Evolutionary conservation across 2,113 vertebrate genomes (phyloP).

Genomic region (Gnathonemus echidnorhynchus): DNA sequence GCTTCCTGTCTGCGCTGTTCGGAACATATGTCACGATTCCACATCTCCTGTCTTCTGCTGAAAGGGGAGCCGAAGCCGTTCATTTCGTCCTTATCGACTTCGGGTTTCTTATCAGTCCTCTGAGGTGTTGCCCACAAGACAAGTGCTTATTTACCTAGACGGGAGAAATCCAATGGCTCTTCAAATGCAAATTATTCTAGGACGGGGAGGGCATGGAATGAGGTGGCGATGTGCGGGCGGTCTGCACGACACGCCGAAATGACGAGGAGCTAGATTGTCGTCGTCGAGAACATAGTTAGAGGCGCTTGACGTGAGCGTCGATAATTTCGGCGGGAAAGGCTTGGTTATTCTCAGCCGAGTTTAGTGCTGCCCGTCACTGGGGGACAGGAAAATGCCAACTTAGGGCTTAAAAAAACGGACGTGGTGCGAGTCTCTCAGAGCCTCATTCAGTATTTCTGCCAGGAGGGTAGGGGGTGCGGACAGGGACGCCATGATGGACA

Average conservation of each 20-base stretch:
- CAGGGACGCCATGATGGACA: neutral
- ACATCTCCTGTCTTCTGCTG: neutral
- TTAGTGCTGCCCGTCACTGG: neutral
- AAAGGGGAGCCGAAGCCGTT: neutral
- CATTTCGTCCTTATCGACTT: neutral
- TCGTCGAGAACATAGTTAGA: neutral
- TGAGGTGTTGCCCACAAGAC: neutral
- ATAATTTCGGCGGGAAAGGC: neutral
- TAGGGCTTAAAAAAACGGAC: neutral
- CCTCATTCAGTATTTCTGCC: neutral
- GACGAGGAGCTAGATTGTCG: neutral
- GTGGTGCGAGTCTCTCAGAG: neutral
- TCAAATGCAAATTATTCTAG: neutral
- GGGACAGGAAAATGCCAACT: neutral
- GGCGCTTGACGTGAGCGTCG: neutral
- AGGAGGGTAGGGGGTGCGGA: neutral
- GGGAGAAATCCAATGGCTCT: neutral
- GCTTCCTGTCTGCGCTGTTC: neutral
- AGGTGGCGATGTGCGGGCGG: neutral
- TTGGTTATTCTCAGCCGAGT: neutral
- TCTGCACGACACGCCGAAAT: neutral
- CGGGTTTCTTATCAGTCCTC: neutral
- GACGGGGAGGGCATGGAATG: neutral
- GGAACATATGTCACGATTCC: constrained; percentile 4
- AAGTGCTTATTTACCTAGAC: constrained; percentile 1